Evolutionary conservation across 1,140 invertebrate species (phyloP), one percentile per base, ranked within the genome.

Genomic region (Archivesica marissinica): DNA sequence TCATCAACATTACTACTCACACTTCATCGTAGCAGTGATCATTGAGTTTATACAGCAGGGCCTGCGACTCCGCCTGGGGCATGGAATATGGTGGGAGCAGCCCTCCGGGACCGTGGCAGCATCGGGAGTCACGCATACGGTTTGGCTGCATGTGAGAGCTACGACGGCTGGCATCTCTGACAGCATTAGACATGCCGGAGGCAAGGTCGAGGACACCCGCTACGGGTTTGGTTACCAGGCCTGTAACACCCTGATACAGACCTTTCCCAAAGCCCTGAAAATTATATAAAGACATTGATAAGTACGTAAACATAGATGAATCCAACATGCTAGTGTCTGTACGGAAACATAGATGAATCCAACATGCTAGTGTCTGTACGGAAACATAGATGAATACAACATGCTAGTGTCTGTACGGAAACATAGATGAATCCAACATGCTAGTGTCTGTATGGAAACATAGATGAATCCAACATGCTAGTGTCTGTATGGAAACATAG

Each of bases 181-280:
- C 96, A 79, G 98, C 98, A 88, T 96, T 96, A 2, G 98, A 98
- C 15, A 98, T 97, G 92, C 98, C 98, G 0, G 98, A 96, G 0
- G 98, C 98, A 81, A 99, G 96, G 95, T 99, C 99, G 44, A 99
- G 94, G 50, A 99, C 96, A 25, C 99, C 99, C 77, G 99, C 97
- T 3, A 99, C 97, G 2, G 98, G 98, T 95, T 99, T 99, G 0
- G 98, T 98, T 0, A 99, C 96, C 13, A 98, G 99, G 41, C 98
- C 99, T 56, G 99, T 96, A 6, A 99, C 94, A 25, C 98, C 99
- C 95, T 98, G 99, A 30, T 97, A 97, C 56, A 99, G 95, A 11
- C 99, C 99, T 87, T 97, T 96, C 50, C 99, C 95, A 86, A 99
- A 96, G 7, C 98, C 99, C 94, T 96, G 86, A n/a, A n/a, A n/a